These are phyloP conservation scores for Atherinosoma microstoma DNA, from an alignment of 2,797 vertebrate species.

Conservation along the genomic window DNA sequence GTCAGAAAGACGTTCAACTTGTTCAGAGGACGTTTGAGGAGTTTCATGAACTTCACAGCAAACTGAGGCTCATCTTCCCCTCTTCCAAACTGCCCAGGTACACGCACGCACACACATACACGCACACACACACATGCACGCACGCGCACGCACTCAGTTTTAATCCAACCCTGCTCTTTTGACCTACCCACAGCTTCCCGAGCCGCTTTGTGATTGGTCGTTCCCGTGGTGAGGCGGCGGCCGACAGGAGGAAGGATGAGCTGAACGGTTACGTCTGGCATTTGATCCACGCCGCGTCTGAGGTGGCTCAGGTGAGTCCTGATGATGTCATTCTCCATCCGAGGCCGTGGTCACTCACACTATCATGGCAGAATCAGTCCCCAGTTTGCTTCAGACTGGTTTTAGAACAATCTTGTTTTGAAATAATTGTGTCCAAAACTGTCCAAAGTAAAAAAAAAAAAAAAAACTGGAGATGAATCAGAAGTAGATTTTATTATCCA, in stretches of 20 bases:
- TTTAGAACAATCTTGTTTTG: too few relatives aligned
- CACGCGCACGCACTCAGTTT: background rate
- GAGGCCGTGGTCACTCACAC: too few relatives aligned
- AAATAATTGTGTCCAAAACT: too few relatives aligned
- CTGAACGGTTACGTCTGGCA: conserved; percentile 95
- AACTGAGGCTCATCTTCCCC: conserved; percentile 92
- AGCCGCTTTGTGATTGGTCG: conserved; percentile 94
- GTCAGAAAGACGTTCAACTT: conserved; percentile 81
- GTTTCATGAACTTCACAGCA: conserved; percentile 96
- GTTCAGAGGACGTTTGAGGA: conserved; percentile 96
- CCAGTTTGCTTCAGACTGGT: too few relatives aligned
- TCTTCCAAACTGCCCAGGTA: conserved; percentile 93
- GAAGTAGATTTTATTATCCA: background rate
- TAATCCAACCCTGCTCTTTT: conserved; percentile 2
- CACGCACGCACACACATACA: background rate
- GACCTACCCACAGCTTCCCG: conserved; percentile 85
- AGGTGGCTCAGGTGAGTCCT: conserved; percentile 90
- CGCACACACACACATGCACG: background rate
- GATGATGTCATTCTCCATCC: background rate
- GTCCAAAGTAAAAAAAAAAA: too few relatives aligned
- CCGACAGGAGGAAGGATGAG: conserved; percentile 91
- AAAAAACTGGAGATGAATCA: background rate
- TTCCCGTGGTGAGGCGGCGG: conserved; percentile 89
- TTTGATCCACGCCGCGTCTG: conserved; percentile 86
- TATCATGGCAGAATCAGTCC: too few relatives aligned